phyloP scores from a whole-genome alignment of 1,140 invertebrate species.

The Bemisia tabaci region DNA sequence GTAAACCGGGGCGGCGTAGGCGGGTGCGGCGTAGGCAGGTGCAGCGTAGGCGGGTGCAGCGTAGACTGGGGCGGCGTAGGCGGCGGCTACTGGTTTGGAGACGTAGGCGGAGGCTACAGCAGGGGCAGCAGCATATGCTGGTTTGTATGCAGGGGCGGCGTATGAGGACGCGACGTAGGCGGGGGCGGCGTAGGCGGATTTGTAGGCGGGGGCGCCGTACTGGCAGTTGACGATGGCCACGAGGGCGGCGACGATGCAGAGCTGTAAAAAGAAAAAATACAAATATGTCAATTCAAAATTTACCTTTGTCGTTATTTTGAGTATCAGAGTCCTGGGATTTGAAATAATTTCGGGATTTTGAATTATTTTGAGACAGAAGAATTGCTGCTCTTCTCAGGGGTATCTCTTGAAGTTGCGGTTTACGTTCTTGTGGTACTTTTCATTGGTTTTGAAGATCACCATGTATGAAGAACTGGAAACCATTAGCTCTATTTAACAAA shows the following conservation, averaged over 20 bases:
- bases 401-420: no score
- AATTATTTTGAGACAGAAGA: no score
- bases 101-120: background rate
- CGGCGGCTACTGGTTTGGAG: conserved; percentile 2
- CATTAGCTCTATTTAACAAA: no score
- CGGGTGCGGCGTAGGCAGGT: background rate
- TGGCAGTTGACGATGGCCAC: conserved; percentile 12
- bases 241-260: conserved; percentile 22
- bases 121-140: background rate
- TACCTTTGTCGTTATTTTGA: no score
- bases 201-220: conserved; percentile 3
- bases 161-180: conserved; percentile 9
- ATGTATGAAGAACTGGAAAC: no score
- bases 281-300: no score
- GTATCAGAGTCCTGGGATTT: no score
- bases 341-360: no score
- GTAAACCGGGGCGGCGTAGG: background rate
- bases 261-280: conserved; percentile 3
- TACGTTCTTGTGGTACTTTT: no score
- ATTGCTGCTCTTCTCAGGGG: no score
- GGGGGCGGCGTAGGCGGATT: conserved; percentile 9
- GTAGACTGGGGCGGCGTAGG: conserved; percentile 8
- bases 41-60: conserved; percentile 2
- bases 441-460: no score
- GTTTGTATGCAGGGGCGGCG: conserved; percentile 14